These are phyloP conservation scores for Pollicipes pollicipes DNA, from an alignment of 1,140 invertebrate genomes.

Conservation along the genomic window DNA sequence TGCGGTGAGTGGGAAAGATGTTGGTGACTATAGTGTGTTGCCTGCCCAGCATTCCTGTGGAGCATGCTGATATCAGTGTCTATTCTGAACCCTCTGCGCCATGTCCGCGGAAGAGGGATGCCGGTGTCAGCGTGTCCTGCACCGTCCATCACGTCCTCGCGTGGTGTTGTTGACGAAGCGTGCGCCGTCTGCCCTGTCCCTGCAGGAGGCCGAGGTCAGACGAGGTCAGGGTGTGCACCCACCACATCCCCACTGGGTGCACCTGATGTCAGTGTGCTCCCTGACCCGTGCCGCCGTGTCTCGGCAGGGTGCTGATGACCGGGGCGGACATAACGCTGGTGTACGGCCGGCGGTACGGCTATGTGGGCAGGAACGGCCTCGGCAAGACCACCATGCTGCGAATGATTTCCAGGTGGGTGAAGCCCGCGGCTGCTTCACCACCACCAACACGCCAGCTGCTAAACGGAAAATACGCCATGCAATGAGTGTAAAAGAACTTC, in stretches of 20 bases:
- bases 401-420: slow-evolving; percentile 69
- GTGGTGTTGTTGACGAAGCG: no score
- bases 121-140: no score
- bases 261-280: neutral
- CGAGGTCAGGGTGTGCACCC: no score
- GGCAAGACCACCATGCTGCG: slow-evolving; percentile 90
- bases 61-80: neutral
- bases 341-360: slow-evolving; percentile 75
- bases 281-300: slow-evolving; percentile 3
- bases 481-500: no score
- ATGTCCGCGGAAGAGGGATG: no score
- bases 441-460: no score
- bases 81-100: no score
- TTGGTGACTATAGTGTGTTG: neutral
- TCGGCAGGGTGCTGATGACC: slow-evolving; percentile 41
- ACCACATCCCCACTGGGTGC: neutral
- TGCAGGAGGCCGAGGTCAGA: no score
- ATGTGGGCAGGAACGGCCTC: slow-evolving; percentile 89
- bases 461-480: no score
- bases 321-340: slow-evolving; percentile 35
- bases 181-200: no score
- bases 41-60: no score
- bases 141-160: no score
- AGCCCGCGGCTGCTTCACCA: neutral
- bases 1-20: neutral